Evolutionary conservation across 2,888 invertebrate genomes (phyloP), one percentile per base, ranked within the genome.

Genomic region (Pterobdella sp.): DNA sequence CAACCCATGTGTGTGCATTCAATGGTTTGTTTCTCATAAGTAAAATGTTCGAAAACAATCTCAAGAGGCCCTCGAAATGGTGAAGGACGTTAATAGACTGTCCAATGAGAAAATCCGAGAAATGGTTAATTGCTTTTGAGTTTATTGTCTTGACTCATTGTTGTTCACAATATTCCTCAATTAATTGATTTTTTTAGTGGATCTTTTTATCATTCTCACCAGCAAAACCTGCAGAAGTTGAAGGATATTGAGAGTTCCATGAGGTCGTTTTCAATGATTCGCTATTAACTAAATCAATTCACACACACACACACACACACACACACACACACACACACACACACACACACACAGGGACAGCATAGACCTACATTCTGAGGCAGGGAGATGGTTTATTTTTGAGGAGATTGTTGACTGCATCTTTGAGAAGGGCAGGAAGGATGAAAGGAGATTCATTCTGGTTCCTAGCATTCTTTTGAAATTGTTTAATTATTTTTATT

Each of bases 71-170:
- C 60, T 71, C n/a, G 32, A 71, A 36, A 3, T 60, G 14, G 63
- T 71, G 36, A 71, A 34, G 31, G 56, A 56, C 36, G 29, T 37
- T 1, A 71, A 71, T 29, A 35, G 52, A 18, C 36, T 31, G 34
- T 71, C 63, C 26, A 71, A 71, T 31, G 71, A 60, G n/a, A 71
- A 26, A 14, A 34, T 71, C 3, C 56, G 63, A 36, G 56, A 71
- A n/a, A 35, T 63, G 36, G 71, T 70, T 0, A 1, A 42, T 68
- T n/a, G n/a, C 29, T 18, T 14, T 66, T 29, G n/a, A 34, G 34
- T 66, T 14, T 68, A 32, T 68, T 68, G 18, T 4, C 3, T n/a
- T n/a, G n/a, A n/a, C n/a, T n/a, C n/a, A n/a, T n/a, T n/a, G n/a
- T n/a, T n/a, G n/a, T n/a, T n/a, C n/a, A n/a, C n/a, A n/a, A n/a